Conservation (phyloP, 2,888 invertebrate genomes). For the Hyppa rectilinea region DNA sequence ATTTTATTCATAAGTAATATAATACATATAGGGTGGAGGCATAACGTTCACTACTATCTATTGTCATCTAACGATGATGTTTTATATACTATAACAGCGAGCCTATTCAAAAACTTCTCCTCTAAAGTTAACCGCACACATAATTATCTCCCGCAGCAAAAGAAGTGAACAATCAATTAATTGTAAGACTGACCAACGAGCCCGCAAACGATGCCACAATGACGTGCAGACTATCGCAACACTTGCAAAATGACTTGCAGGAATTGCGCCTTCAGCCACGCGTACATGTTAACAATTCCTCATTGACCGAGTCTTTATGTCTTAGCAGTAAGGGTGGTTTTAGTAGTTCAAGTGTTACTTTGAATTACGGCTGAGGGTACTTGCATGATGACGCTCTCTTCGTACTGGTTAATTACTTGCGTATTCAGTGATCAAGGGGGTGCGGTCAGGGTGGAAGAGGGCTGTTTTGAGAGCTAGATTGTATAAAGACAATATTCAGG, state of each 20-base stretch:
- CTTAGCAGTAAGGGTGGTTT: not conserved
- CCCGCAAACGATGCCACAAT: slow-evolving; percentile 61
- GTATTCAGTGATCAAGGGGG: slow-evolving; percentile 17
- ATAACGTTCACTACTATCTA: not conserved
- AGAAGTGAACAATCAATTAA: slow-evolving; percentile 48
- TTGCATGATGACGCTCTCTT: slow-evolving; percentile 17
- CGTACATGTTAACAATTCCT: not conserved
- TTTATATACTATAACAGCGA: not conserved
- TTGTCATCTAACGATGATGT: not conserved
- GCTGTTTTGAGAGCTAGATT: not conserved
- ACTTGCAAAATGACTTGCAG: slow-evolving; percentile 41
- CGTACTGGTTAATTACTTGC: slow-evolving; percentile 45
- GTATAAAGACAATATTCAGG: not conserved
- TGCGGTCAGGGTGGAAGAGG: not conserved
- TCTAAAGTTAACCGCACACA: slow-evolving; percentile 22
- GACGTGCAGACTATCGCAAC: slow-evolving; percentile 47
- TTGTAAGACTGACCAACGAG: slow-evolving; percentile 55
- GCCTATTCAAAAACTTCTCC: slow-evolving; percentile 5
- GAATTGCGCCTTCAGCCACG: not conserved
- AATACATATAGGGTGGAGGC: not conserved
- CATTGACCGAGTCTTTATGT: not conserved
- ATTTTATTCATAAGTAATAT: not conserved
- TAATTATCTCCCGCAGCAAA: slow-evolving; percentile 48
- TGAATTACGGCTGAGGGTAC: slow-evolving; percentile 15
- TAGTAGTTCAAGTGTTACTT: not conserved